Evolutionary conservation across 1,140 invertebrate genomes (phyloP).

Genomic region (Muscidifurax raptorellus): DNA sequence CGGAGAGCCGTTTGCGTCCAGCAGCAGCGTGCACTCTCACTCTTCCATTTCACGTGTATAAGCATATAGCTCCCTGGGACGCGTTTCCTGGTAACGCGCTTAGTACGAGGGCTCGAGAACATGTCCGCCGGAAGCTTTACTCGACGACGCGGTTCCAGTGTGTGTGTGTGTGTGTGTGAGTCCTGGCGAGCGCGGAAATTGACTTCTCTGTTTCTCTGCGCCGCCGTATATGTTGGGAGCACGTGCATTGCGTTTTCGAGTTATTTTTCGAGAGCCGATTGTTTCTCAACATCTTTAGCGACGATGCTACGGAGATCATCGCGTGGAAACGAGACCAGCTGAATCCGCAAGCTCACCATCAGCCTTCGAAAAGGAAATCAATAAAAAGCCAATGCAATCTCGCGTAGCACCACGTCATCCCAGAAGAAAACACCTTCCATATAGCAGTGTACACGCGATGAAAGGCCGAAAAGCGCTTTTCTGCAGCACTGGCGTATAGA

Average conservation of each 20-base stretch:
- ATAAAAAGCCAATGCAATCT: too few species aligned
- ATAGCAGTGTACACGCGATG: too few species aligned
- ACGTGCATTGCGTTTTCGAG: too few species aligned
- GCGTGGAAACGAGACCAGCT: too few species aligned
- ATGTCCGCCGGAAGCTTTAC: slow-evolving; percentile 47
- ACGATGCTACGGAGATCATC: too few species aligned
- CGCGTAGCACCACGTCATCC: too few species aligned
- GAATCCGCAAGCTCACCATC: too few species aligned
- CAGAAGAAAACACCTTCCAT: too few species aligned
- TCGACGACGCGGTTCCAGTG: background rate
- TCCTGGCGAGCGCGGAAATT: slow-evolving; percentile 34
- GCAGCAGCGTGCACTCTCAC: background rate
- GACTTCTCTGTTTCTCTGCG: slow-evolving; percentile 49
- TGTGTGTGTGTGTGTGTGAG: background rate
- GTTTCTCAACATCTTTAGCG: too few species aligned
- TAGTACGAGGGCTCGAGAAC: slow-evolving; percentile 34
- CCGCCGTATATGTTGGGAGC: too few species aligned
- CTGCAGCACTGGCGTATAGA: background rate
- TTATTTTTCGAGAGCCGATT: slow-evolving; percentile 46
- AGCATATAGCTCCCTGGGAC: background rate
- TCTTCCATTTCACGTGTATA: background rate
- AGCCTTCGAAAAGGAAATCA: too few species aligned
- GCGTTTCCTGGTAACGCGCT: slow-evolving; percentile 56
- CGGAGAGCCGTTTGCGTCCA: slow-evolving; percentile 55
- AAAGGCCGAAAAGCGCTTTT: slow-evolving; percentile 1